phyloP scores from a whole-genome alignment of 1,140 invertebrate species.

The Saccostrea glomerata region DNA sequence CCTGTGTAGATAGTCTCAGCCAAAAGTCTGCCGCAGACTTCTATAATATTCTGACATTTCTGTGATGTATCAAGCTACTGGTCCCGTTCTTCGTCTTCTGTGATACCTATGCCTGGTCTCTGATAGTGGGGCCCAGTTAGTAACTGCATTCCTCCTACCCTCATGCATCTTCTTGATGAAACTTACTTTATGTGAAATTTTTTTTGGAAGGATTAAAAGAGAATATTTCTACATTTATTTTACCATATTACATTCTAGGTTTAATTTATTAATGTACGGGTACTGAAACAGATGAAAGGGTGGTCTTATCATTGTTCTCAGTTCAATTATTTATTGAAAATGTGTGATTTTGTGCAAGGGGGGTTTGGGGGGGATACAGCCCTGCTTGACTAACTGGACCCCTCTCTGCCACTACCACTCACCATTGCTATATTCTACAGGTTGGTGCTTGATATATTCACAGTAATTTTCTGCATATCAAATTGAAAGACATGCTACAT shows the following conservation, averaged over 20 bases:
- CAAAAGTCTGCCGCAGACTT: constrained; percentile 21
- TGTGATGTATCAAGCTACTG: constrained; percentile 26
- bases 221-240: too few species aligned
- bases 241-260: too few species aligned
- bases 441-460: background rate
- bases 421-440: constrained; percentile 4
- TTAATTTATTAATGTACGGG: too few species aligned
- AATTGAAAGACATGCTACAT: background rate
- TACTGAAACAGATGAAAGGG: too few species aligned
- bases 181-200: too few species aligned
- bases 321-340: too few species aligned
- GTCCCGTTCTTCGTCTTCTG: background rate
- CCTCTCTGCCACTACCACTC: background rate
- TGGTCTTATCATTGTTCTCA: too few species aligned
- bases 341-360: too few species aligned
- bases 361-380: too few species aligned
- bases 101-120: constrained; percentile 11
- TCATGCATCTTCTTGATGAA: too few species aligned
- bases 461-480: too few species aligned
- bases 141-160: background rate
- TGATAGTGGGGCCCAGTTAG: background rate
- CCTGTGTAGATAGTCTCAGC: constrained; percentile 8
- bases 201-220: too few species aligned
- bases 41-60: background rate
- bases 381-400: background rate